phyloP scores from a whole-genome alignment of 1,140 invertebrate genomes.

The Oppia nitens region DNA sequence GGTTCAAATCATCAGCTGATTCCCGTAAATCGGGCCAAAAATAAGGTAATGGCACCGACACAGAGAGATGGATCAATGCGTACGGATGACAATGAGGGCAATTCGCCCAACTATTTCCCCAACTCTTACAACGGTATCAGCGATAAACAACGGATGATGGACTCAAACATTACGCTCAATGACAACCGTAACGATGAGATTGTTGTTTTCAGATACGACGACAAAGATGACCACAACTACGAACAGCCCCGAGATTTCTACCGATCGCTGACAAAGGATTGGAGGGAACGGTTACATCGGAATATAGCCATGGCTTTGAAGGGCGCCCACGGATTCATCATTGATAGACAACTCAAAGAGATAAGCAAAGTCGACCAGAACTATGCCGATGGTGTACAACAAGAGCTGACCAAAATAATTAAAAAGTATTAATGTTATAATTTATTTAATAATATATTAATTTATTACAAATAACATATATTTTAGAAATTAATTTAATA shows the following conservation, averaged over 20 bases:
- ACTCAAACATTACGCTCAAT: neutral
- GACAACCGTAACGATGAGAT: neutral
- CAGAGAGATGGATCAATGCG: slow-evolving; percentile 60
- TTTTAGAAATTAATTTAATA: too few relatives aligned
- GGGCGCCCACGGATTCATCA: neutral
- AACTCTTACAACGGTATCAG: slow-evolving; percentile 11
- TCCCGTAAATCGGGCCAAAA: slow-evolving; percentile 56
- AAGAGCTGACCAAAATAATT: neutral
- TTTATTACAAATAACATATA: too few relatives aligned
- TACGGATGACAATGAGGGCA: slow-evolving; percentile 29
- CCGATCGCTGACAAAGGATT: neutral
- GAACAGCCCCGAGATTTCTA: slow-evolving; percentile 3
- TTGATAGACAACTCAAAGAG: neutral
- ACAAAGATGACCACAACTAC: neutral
- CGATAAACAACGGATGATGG: neutral
- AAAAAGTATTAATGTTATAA: too few relatives aligned
- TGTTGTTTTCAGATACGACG: neutral
- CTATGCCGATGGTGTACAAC: neutral
- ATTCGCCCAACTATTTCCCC: slow-evolving; percentile 16
- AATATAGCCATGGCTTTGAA: slow-evolving; percentile 1
- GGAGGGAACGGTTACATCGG: neutral
- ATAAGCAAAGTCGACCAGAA: neutral
- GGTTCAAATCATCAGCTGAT: slow-evolving; percentile 81
- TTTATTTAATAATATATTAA: too few relatives aligned
- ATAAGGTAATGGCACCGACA: slow-evolving; percentile 54